Evolutionary conservation across 2,113 vertebrate species (phyloP).

Genomic region (Corythornis vintsioides): DNA sequence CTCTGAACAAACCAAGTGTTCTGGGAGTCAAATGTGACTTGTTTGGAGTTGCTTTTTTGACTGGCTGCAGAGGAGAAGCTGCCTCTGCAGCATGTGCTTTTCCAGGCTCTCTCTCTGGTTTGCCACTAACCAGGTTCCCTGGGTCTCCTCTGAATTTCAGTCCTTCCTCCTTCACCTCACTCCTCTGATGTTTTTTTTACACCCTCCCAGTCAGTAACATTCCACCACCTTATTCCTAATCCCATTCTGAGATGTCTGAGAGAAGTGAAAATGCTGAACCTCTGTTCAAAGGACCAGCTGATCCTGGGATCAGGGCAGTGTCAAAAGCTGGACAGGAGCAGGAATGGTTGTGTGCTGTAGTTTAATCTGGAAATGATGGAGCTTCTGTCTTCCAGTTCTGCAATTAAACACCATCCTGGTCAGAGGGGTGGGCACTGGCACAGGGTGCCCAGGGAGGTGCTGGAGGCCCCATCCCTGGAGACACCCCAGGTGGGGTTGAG

Average conservation of each 20-base stretch:
- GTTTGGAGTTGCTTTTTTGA: not conserved
- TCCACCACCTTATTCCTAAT: not conserved
- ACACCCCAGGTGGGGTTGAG: too few relatives aligned
- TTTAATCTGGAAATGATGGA: not conserved
- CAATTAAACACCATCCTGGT: not conserved
- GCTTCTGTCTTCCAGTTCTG: not conserved
- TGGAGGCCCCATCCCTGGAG: too few relatives aligned
- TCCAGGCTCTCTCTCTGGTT: not conserved
- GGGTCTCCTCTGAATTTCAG: not conserved
- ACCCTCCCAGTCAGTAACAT: not conserved
- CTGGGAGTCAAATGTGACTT: not conserved
- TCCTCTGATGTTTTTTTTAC: not conserved
- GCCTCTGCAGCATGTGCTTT: not conserved
- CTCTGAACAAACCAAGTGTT: not conserved
- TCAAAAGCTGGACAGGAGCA: not conserved
- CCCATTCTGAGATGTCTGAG: not conserved
- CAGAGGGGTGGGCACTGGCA: too few relatives aligned
- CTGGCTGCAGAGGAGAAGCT: not conserved
- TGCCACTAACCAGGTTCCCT: not conserved
- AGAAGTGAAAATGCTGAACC: not conserved
- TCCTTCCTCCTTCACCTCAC: not conserved
- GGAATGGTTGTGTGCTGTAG: rapidly evolving
- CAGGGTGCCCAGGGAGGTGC: too few relatives aligned
- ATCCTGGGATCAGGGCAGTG: not conserved
- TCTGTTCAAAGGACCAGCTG: not conserved